A percentile compares a stretch with the other conserved stretches of the same genome.
phyloP scores from a whole-genome alignment of 2,113 vertebrate species.

The Nymphicus hollandicus region DNA sequence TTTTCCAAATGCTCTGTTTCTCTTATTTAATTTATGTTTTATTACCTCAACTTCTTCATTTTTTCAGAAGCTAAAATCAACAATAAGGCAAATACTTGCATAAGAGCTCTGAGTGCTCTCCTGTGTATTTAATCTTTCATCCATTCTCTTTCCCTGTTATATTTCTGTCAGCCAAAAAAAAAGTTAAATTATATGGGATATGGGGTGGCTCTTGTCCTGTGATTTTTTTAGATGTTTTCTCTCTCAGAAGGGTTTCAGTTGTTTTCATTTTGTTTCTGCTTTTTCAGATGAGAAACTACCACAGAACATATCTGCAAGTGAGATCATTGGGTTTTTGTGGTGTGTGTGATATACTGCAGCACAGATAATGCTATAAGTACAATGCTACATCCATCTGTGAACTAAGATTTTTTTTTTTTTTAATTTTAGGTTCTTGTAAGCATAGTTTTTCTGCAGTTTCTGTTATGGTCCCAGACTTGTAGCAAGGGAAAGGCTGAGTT shows the following conservation, averaged over 20 bases:
- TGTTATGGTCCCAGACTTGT: background rate
- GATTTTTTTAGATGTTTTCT: background rate
- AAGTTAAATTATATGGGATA: background rate
- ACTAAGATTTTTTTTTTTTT: background rate
- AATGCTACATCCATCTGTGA: background rate
- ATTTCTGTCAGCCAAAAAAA: background rate
- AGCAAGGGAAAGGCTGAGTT: background rate
- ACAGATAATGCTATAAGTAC: background rate
- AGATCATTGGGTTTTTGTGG: background rate
- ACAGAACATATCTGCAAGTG: background rate
- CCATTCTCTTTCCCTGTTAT: background rate
- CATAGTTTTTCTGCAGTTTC: background rate
- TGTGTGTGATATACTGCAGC: background rate
- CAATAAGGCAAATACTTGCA: background rate
- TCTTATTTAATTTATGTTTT: background rate
- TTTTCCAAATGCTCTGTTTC: background rate
- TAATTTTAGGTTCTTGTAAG: background rate
- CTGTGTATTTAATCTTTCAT: background rate
- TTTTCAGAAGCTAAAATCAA: background rate
- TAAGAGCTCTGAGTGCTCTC: background rate
- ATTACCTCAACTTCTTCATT: background rate
- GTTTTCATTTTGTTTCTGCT: background rate
- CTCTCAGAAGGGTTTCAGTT: background rate
- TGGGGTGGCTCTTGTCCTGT: background rate
- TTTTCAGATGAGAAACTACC: background rate